phyloP scores from a whole-genome alignment of 1,140 invertebrate genomes.

The Drosophila sturtevanti region DNA sequence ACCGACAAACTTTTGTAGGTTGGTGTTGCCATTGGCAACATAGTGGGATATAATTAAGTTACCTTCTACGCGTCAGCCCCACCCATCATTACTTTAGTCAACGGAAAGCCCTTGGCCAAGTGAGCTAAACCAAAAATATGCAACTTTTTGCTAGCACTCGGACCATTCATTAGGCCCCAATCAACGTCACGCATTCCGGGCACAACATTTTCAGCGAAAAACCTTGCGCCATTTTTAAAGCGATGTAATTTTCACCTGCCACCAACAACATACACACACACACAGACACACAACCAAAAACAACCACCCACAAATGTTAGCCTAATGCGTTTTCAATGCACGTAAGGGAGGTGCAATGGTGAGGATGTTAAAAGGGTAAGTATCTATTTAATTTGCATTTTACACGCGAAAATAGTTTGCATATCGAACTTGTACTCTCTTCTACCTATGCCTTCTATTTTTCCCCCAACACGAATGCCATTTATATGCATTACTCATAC shows the following conservation, averaged over 20 bases:
- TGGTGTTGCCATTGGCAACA: background rate
- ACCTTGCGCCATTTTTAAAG: constrained; percentile 33
- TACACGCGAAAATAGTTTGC: constrained; percentile 71
- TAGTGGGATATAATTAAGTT: background rate
- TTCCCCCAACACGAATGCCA: constrained; percentile 9
- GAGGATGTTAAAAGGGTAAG: constrained; percentile 14
- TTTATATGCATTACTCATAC: constrained; percentile 63
- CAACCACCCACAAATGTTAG: constrained; percentile 1
- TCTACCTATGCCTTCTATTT: background rate
- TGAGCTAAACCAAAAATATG: constrained; percentile 17
- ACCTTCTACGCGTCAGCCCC: background rate
- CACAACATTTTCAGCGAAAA: constrained; percentile 6
- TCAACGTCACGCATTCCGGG: constrained; percentile 45
- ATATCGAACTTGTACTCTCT: constrained; percentile 19
- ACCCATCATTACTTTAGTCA: background rate
- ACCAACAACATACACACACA: constrained; percentile 26
- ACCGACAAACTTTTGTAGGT: background rate
- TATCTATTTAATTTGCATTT: constrained; percentile 75
- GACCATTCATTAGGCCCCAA: constrained; percentile 31
- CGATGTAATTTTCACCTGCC: constrained; percentile 31
- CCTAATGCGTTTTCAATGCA: constrained; percentile 33
- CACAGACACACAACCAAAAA: constrained; percentile 24
- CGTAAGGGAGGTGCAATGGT: background rate
- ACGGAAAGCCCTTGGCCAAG: constrained; percentile 6
- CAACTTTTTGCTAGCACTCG: constrained; percentile 1